Base-by-base conservation (phyloP, 2,113 vertebrate genomes). In the Nycticebus coucang region DNA sequence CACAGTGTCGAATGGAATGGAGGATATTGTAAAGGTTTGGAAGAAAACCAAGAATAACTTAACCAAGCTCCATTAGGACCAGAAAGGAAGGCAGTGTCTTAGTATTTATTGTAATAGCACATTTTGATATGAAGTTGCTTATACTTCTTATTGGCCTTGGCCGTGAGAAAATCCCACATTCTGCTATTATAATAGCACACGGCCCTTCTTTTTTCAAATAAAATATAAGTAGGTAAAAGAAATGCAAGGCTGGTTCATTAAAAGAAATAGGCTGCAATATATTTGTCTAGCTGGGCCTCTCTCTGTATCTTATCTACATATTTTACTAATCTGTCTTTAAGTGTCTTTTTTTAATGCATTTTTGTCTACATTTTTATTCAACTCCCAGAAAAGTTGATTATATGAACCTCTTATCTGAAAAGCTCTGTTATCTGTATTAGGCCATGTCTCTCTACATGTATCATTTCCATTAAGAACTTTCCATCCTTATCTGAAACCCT, bases 401-500 rank as follows among this genome's bases (percentile, higher is more conserved):
- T 13, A 11, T 85, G 85, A 80, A n/a, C 30, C 18, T 92, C 93
- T 96, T 96, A 95, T 96, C 94, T 97, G 68, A 71, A 95, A 84
- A 95, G n/a, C 77, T 89, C 74, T 82, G 57, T 77, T 91, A 66
- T 95, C 93, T 90, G 66, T 91, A 89, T 80, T 45, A 96, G 79
- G 64, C 92, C 86, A 53, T 74, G 77, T 74, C 89, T 85, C 62
- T 80, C 57, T 83, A 68, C 59, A 86, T 93, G 50, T 19, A 66
- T 89, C 95, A 95, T 96, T 91, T 96, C 92, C 87, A 87, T 94
- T 60, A 77, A 66, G 89, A 97, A 88, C 87, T 92, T 74, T 19
- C 37, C 66, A 53, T 85, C 30, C 84, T 96, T 97, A 97, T 96
- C 97, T 92, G 89, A 92, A 94, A 68, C 8, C 53, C 64, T 98